A percentile compares a stretch with the other conserved stretches of the same genome.
Conservation (phyloP, 2,888 invertebrate species). For the Malacosoma neustria region DNA sequence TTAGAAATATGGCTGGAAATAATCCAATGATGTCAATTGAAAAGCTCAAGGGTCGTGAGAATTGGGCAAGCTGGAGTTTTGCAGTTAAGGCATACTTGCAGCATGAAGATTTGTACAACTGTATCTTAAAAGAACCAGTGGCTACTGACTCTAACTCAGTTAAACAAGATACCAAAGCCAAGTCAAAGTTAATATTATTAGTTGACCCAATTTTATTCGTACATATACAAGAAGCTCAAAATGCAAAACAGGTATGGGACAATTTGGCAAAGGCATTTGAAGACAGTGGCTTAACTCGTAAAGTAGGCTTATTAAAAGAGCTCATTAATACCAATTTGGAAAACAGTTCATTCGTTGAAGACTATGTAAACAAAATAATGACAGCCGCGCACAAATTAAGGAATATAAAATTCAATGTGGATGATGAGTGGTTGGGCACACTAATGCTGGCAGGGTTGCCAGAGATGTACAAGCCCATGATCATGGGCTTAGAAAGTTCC, state of each 20-base stretch:
- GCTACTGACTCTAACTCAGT: too few species aligned
- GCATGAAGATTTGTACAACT: too few species aligned
- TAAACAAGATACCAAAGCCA: too few species aligned
- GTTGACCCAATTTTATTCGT: slow-evolving; percentile 9
- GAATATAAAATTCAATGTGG: slow-evolving; percentile 5
- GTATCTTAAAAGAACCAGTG: too few species aligned
- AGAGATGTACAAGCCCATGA: slow-evolving; percentile 4
- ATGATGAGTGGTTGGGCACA: slow-evolving; percentile 4
- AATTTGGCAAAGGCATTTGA: too few species aligned
- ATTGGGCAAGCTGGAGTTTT: too few species aligned
- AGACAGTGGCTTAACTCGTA: not conserved
- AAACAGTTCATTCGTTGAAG: not conserved
- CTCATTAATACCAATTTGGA: slow-evolving; percentile 1
- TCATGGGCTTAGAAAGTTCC: slow-evolving; percentile 4
- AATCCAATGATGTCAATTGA: slow-evolving; percentile 1
- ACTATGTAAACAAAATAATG: slow-evolving; percentile 2
- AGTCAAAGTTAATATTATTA: slow-evolving; percentile 7
- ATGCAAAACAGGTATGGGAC: too few species aligned
- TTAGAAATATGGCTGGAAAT: not conserved
- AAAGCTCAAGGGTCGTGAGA: too few species aligned
- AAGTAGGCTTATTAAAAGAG: slow-evolving; percentile 1
- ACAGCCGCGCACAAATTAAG: slow-evolving; percentile 2
- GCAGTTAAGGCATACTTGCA: too few species aligned
- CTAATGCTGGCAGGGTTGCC: slow-evolving; percentile 3
- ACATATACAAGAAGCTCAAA: slow-evolving; percentile 10